These are phyloP conservation scores for Brachypteracias leptosomus DNA, from an alignment of 2,113 vertebrate genomes.

Conservation along the genomic window DNA sequence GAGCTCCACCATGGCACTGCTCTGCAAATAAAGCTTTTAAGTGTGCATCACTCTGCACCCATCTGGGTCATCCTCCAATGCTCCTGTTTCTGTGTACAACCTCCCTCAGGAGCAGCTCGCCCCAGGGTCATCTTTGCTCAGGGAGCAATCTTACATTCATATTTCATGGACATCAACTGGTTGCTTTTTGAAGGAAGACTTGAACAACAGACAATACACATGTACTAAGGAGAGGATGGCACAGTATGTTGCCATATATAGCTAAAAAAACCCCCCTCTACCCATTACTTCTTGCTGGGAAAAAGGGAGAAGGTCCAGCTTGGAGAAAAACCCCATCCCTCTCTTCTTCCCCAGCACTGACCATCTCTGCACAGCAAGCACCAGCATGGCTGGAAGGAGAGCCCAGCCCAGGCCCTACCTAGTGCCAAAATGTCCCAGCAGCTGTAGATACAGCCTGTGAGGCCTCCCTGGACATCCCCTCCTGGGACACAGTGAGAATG, in stretches of 20 bases:
- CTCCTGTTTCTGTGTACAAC: too few relatives aligned
- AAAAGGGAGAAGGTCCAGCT: neutral
- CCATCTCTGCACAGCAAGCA: neutral
- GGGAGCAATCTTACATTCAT: neutral
- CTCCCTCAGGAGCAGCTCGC: neutral
- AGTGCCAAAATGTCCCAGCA: neutral
- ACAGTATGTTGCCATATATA: rapidly evolving
- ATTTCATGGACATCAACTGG: neutral
- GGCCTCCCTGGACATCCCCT: neutral
- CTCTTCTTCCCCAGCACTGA: neutral
- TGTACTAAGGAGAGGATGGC: rapidly evolving
- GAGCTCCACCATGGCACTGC: neutral
- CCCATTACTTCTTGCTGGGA: neutral
- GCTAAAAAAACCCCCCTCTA: rapidly evolving
- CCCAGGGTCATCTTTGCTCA: rapidly evolving
- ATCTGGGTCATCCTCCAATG: neutral
- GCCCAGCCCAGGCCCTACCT: neutral
- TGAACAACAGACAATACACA: rapidly evolving
- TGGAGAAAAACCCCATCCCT: neutral
- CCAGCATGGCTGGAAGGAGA: neutral
- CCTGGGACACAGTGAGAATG: neutral
- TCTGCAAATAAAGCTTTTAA: neutral
- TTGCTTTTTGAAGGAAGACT: neutral
- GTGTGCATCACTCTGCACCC: neutral
- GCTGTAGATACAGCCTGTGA: neutral